A percentile compares a stretch with the other conserved stretches of the same genome.
Evolutionary conservation across 2,888 invertebrate genomes (phyloP).

Genomic region (Nemoura dubitans): DNA sequence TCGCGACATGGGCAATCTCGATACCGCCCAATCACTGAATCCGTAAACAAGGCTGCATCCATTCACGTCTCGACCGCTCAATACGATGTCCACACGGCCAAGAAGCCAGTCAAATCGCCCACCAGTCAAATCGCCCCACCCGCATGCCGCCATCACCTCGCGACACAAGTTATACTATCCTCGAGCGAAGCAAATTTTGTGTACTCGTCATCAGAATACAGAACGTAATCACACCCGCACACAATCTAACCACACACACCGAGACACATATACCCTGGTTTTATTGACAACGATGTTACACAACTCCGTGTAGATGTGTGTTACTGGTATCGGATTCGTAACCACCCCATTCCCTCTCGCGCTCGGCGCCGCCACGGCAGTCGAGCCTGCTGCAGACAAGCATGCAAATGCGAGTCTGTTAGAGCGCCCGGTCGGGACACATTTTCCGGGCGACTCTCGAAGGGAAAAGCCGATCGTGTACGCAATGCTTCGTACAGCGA

Average conservation of each 20-base stretch:
- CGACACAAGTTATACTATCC: background rate
- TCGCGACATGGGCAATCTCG: no score
- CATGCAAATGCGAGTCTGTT: background rate
- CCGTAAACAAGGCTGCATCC: no score
- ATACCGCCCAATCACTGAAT: no score
- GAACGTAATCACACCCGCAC: background rate
- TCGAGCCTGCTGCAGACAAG: background rate
- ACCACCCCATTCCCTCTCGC: background rate
- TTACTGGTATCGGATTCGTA: background rate
- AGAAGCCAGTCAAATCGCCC: no score
- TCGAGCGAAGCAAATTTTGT: slow-evolving; percentile 4
- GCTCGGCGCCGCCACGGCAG: background rate
- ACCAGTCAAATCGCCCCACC: no score
- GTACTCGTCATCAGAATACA: background rate
- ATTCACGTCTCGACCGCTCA: no score
- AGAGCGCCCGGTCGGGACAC: background rate
- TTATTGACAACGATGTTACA: background rate
- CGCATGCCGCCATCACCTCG: no score
- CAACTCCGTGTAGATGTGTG: background rate
- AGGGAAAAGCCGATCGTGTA: background rate
- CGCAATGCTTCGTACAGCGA: background rate
- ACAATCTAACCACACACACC: slow-evolving; percentile 12
- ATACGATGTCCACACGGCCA: no score
- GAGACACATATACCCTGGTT: background rate
- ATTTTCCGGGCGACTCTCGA: background rate